Percentiles rank a stretch among this genome's conserved stretches.
These are phyloP conservation scores for Andrena haemorrhoa DNA, from an alignment of 2,888 invertebrate genomes.

Conservation along the genomic window DNA sequence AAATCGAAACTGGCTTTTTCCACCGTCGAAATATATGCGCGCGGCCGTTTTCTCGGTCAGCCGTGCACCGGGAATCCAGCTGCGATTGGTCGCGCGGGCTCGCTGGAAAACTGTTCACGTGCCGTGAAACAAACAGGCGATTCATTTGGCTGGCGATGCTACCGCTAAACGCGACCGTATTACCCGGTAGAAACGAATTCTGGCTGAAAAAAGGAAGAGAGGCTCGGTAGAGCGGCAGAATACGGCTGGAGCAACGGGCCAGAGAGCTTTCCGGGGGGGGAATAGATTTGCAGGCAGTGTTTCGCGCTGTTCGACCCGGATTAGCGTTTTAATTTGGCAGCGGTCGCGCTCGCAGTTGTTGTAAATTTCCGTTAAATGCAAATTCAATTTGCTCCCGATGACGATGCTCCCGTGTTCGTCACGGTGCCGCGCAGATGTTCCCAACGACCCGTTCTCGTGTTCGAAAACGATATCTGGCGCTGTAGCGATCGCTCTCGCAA, in stretches of 20 bases:
- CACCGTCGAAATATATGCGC: conserved; percentile 14
- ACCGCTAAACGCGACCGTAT: conserved; percentile 1
- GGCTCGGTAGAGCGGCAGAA: not conserved
- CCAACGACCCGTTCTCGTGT: conserved; percentile 61
- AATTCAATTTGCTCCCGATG: conserved; percentile 65
- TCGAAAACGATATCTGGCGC: conserved; percentile 46
- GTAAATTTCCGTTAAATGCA: conserved; percentile 60
- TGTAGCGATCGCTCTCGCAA: conserved; percentile 41
- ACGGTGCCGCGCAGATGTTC: conserved; percentile 59
- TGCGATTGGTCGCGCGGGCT: not conserved
- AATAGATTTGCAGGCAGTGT: conserved; percentile 19
- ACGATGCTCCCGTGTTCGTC: conserved; percentile 44
- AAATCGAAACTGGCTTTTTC: conserved; percentile 46
- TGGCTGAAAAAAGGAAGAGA: not conserved
- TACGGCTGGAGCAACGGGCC: not conserved
- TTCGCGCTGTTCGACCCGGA: conserved; percentile 34
- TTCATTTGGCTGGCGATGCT: not conserved
- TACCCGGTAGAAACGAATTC: not conserved
- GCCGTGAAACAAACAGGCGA: conserved; percentile 8
- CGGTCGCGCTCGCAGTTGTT: conserved; percentile 23
- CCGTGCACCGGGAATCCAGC: not conserved
- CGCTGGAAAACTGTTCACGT: conserved; percentile 4
- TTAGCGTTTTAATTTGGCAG: conserved; percentile 58
- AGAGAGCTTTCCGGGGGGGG: not conserved
- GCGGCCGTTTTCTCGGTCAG: conserved; percentile 14